Conservation (phyloP, 2,797 vertebrate species). For the Babyrousa celebensis region DNA sequence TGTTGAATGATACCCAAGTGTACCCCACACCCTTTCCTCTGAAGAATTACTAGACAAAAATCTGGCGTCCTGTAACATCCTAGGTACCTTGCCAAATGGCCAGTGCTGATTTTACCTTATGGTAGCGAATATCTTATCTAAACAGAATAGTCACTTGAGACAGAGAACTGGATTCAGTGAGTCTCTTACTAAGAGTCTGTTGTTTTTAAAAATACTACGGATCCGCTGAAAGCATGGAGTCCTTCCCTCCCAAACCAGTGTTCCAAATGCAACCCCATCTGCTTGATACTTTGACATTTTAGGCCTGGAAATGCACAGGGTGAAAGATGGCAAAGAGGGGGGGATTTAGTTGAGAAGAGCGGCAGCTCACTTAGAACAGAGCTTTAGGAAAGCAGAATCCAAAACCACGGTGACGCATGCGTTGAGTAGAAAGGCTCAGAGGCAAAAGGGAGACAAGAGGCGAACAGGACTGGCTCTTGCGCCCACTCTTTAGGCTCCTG, state of each 20-base stretch:
- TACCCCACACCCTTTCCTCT: neutral
- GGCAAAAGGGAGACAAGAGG: slow-evolving; percentile 63
- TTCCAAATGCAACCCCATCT: slow-evolving; percentile 85
- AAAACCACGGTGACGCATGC: slow-evolving; percentile 81
- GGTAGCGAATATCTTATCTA: slow-evolving; percentile 62
- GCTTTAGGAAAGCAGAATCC: slow-evolving; percentile 66
- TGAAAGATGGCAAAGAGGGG: slow-evolving; percentile 74
- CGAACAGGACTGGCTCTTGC: neutral
- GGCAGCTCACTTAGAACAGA: slow-evolving; percentile 66
- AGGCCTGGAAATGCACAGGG: slow-evolving; percentile 78
- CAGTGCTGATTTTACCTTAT: slow-evolving; percentile 63
- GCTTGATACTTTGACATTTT: slow-evolving; percentile 86
- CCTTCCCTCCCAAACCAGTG: slow-evolving; percentile 52
- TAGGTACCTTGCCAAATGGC: slow-evolving; percentile 2
- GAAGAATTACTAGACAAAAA: slow-evolving; percentile 46
- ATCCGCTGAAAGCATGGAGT: slow-evolving; percentile 73
- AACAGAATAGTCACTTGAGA: slow-evolving; percentile 55
- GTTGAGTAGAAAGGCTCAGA: slow-evolving; percentile 76
- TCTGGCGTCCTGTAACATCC: neutral
- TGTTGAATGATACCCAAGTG: neutral
- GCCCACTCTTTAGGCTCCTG: slow-evolving; percentile 56
- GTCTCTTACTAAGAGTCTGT: slow-evolving; percentile 65
- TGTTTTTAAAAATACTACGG: slow-evolving; percentile 33
- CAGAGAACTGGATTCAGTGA: slow-evolving; percentile 6
- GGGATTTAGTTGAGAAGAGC: slow-evolving; percentile 52